These are phyloP conservation scores for Botia almorhae DNA, from an alignment of 2,797 vertebrate species.

Conservation along the genomic window DNA sequence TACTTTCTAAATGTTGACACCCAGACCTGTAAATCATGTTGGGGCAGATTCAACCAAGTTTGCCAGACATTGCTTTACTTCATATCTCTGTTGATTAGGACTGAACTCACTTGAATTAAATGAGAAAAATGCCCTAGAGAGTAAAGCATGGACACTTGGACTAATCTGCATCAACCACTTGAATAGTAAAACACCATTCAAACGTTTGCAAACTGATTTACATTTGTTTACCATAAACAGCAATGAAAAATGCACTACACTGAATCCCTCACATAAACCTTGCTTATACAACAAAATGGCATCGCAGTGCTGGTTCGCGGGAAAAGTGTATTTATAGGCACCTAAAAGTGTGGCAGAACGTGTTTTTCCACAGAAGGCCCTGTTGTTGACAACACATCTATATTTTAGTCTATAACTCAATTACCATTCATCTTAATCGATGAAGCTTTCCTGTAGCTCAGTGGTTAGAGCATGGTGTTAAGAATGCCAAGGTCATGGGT, in stretches of 20 bases:
- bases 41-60: slow-evolving; percentile 9
- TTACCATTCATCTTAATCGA: too few species aligned
- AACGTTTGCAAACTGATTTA: background rate
- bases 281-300: background rate
- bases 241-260: background rate
- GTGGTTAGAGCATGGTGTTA: too few species aligned
- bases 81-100: background rate
- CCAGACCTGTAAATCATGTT: slow-evolving; percentile 42
- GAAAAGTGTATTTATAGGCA: too few species aligned
- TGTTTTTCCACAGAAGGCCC: background rate
- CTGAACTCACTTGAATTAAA: background rate
- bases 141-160: background rate
- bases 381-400: background rate
- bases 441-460: too few species aligned
- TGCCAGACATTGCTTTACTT: slow-evolving; percentile 11
- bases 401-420: too few species aligned
- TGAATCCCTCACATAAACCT: background rate
- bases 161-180: background rate
- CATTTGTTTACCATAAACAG: background rate
- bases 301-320: too few species aligned
- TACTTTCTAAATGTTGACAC: slow-evolving; percentile 21
- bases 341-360: background rate
- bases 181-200: background rate
- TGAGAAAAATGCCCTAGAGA: background rate
- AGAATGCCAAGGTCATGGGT: too few species aligned